Conservation (phyloP, 1,140 invertebrate genomes). For the Cydia pomonella region DNA sequence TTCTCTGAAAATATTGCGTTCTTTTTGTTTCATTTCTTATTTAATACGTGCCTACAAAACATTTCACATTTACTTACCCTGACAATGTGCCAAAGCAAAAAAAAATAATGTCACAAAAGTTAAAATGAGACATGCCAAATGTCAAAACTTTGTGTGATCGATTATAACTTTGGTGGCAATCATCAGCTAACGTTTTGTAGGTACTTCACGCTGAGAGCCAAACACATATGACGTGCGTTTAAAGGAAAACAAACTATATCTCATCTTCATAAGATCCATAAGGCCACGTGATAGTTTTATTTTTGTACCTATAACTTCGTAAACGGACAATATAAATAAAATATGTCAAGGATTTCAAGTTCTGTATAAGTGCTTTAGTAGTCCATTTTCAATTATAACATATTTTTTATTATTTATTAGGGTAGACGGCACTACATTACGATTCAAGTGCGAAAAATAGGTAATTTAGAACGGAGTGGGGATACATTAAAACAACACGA, state of each 20-base stretch:
- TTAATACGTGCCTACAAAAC: not conserved
- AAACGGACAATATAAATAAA: no score
- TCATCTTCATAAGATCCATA: not conserved
- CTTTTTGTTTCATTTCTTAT: not conserved
- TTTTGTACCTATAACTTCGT: no score
- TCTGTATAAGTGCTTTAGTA: no score
- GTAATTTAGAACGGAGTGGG: no score
- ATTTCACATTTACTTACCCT: not conserved
- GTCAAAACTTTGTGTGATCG: slow-evolving; percentile 16
- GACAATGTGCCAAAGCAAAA: not conserved
- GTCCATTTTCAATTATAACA: no score
- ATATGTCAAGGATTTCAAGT: no score
- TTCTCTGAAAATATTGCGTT: not conserved
- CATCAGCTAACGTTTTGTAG: not conserved
- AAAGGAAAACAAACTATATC: not conserved
- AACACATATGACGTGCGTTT: not conserved
- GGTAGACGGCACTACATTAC: no score
- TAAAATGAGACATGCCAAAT: not conserved
- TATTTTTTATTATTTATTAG: no score
- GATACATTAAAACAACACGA: no score
- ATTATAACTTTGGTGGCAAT: not conserved
- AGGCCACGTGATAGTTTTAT: not conserved
- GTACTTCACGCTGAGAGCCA: not conserved
- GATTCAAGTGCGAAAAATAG: no score
- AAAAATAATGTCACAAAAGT: not conserved